Percentiles rank a stretch among this genome's conserved stretches.
These are phyloP conservation scores for Brachymystax lenok DNA, from an alignment of 2,797 vertebrate species.

Conservation along the genomic window DNA sequence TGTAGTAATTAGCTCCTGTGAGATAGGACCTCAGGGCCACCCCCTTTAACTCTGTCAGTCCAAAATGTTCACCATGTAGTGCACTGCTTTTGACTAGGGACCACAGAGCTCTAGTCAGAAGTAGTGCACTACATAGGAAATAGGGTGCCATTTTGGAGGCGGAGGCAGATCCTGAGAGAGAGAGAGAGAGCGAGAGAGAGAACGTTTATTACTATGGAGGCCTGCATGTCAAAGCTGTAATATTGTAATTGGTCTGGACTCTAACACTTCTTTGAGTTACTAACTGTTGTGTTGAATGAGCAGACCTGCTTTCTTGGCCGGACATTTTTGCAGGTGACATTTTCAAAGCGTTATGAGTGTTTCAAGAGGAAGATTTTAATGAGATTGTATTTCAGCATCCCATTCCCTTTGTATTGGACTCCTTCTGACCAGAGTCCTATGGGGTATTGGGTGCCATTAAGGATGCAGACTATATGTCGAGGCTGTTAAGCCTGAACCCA, in stretches of 20 bases:
- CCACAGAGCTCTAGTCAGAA: background rate
- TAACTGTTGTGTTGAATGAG: background rate
- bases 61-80: conserved; percentile 11
- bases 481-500: conserved; percentile 43
- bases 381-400: background rate
- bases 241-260: conserved; percentile 54
- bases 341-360: conserved; percentile 23
- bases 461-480: conserved; percentile 24
- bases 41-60: conserved; percentile 30
- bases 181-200: conserved; percentile 26
- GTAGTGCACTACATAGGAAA: background rate
- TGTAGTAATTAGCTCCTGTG: conserved; percentile 69
- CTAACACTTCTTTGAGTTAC: no score
- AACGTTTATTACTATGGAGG: conserved; percentile 35
- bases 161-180: background rate
- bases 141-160: no score
- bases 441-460: background rate
- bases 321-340: conserved; percentile 27
- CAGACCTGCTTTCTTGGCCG: background rate
- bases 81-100: background rate
- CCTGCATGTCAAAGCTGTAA: conserved; percentile 7
- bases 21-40: background rate
- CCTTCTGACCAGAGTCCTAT: background rate
- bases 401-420: background rate
- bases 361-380: conserved; percentile 46